Evolutionary conservation across 2,797 vertebrate genomes (phyloP), one percentile per base, ranked within the genome.

Genomic region (Takifugu ocellatus): DNA sequence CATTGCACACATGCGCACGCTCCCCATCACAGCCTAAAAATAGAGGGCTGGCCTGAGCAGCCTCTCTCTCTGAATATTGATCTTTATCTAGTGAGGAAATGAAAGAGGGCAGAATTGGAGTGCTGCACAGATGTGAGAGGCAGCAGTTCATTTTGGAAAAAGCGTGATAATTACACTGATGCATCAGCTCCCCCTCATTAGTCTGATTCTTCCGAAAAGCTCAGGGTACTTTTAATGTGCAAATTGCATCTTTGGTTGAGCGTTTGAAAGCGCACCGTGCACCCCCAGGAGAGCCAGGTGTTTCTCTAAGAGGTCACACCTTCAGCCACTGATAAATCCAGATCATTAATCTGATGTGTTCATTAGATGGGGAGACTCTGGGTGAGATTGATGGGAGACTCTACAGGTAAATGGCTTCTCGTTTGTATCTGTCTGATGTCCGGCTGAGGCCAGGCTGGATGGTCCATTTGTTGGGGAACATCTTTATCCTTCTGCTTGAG

Each of bases 11-110:
- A 36, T 49, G 31, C 54, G 14, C 51, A 45, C 54, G 10, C 25
- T n/a, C 45, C 59, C 54, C 63, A 59, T 64, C 49, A 36, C 9
- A 24, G 59, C 70, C 85, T 90, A 89, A 89, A 91, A 89, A 90
- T 91, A 90, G 87, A 75, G 70, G 14, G 21, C 63, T 51, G 70
- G 75, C 66, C 74, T 42, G 62, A 68, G 75, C 74, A 49, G 76
- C 59, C 61, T 77, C 54, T 21, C 78, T 77, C 56, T 33, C 33
- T 73, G 87, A 83, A 86, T 84, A 86, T 88, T 80, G 84, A 89
- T 91, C 59, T 51, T 78, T 64, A 82, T 83, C 75, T 81, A 81
- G 76, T 69, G 75, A 76, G 44, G 74, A 75, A 78, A 69, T 56
- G 72, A 71, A 70, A 56, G 56, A 36, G 61, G 68, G 54, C 51